Conservation (phyloP, 2,797 vertebrate species). For the Botia almorhae region DNA sequence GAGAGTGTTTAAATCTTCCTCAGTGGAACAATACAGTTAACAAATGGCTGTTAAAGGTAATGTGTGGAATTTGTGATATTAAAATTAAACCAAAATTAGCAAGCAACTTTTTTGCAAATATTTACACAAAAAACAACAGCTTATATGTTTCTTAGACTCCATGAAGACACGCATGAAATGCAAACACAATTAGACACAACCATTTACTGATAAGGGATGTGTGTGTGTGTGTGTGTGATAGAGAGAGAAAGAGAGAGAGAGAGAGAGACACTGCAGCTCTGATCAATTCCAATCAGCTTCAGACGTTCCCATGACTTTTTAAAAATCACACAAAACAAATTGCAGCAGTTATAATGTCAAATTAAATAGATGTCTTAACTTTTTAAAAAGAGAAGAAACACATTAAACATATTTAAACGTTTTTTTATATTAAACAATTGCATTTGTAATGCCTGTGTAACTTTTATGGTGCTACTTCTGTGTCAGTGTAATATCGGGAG, state of each 20-base stretch:
- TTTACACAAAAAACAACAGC: neutral
- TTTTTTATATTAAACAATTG: neutral
- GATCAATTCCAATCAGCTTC: neutral
- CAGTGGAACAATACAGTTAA: neutral
- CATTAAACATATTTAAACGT: neutral
- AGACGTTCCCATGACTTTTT: neutral
- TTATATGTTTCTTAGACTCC: neutral
- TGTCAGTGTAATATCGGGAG: neutral
- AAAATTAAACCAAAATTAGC: neutral
- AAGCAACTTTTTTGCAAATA: neutral
- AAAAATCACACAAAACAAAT: neutral
- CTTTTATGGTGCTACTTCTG: neutral
- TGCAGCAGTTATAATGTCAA: neutral
- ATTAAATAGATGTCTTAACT: neutral
- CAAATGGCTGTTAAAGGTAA: neutral
- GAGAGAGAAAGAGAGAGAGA: neutral
- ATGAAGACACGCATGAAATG: neutral
- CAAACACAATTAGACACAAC: neutral
- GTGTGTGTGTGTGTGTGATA: neutral
- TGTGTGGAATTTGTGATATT: neutral
- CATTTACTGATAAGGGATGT: neutral
- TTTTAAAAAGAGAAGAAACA: neutral
- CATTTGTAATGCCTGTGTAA: neutral
- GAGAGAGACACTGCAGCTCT: neutral
- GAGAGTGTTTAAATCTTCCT: constrained; percentile 1